Evolutionary conservation across 2,797 vertebrate genomes (phyloP).

Genomic region (Manis pentadactyla): DNA sequence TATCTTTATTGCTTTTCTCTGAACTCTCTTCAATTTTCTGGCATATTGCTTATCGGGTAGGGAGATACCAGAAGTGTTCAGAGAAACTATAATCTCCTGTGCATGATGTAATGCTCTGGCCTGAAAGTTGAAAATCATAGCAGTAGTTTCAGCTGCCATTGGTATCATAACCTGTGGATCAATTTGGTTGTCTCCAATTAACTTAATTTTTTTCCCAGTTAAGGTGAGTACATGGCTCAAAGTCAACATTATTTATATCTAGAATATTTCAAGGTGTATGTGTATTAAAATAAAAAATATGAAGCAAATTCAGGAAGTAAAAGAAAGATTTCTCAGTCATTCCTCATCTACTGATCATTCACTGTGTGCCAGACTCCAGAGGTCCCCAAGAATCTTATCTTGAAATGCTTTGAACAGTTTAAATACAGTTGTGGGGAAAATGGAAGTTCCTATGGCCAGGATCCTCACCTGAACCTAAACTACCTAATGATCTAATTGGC

Average conservation of each 20-base stretch:
- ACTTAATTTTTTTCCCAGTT: constrained; percentile 49
- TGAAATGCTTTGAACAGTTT: constrained; percentile 1
- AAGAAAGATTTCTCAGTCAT: neutral
- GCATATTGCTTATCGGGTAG: constrained; percentile 63
- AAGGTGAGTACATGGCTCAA: constrained; percentile 60
- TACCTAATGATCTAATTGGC: too few relatives aligned
- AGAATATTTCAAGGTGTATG: neutral
- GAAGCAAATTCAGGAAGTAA: constrained; percentile 3
- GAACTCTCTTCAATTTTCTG: constrained; percentile 76
- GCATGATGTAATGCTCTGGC: constrained; percentile 78
- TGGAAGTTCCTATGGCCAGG: too few relatives aligned
- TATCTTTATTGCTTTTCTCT: constrained; percentile 83
- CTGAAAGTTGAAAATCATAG: constrained; percentile 67
- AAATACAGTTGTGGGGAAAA: neutral
- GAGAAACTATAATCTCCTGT: constrained; percentile 73
- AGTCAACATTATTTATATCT: constrained; percentile 55
- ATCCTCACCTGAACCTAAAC: too few relatives aligned
- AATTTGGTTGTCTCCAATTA: constrained; percentile 69
- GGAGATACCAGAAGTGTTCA: constrained; percentile 75
- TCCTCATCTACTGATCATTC: neutral
- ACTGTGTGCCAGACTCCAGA: neutral
- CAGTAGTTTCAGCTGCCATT: constrained; percentile 55
- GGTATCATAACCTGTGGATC: constrained; percentile 54
- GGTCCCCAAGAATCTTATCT: neutral
- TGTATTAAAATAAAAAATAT: constrained; percentile 20